A percentile compares a stretch with the other conserved stretches of the same genome.
These are phyloP conservation scores for Valencia hispanica DNA, from an alignment of 2,797 vertebrate genomes.

Conservation along the genomic window DNA sequence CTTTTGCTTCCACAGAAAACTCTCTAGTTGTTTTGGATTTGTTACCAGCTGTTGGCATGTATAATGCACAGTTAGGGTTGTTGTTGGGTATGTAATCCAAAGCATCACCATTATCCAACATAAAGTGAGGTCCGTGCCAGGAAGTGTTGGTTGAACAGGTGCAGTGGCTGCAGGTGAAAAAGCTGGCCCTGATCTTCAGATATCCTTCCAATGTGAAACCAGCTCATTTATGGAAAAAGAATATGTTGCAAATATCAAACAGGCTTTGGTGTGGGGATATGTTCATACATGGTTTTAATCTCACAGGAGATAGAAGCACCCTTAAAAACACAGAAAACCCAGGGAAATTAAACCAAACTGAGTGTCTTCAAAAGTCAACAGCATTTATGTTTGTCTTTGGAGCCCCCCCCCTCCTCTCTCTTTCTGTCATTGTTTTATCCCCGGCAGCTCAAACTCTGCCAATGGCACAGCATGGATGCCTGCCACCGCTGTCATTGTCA, in stretches of 20 bases:
- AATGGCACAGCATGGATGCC: conserved; percentile 67
- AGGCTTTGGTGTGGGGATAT: conserved; percentile 29
- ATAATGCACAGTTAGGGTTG: conserved; percentile 22
- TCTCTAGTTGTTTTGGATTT: conserved; percentile 12
- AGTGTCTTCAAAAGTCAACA: conserved; percentile 34
- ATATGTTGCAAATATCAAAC: conserved; percentile 24
- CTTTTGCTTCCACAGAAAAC: conserved; percentile 8
- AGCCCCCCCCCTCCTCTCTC: conserved; percentile 24
- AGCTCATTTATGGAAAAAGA: conserved; percentile 28
- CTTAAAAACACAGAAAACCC: conserved; percentile 29
- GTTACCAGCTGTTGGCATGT: conserved; percentile 12
- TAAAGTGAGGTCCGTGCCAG: conserved; percentile 27
- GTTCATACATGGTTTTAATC: conserved; percentile 15
- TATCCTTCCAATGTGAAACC: conserved; percentile 32
- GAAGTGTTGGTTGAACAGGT: conserved; percentile 47
- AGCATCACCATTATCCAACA: conserved; percentile 26
- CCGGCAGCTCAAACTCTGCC: conserved; percentile 60
- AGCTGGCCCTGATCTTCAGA: conserved; percentile 24
- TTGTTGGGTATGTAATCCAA: conserved; percentile 16
- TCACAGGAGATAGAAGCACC: conserved; percentile 17
- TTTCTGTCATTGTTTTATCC: conserved; percentile 35
- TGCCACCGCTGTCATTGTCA: conserved; percentile 71
- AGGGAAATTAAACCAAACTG: conserved; percentile 22
- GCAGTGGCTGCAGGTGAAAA: conserved; percentile 54
- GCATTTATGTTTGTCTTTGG: conserved; percentile 27